Evolutionary conservation across 2,113 vertebrate genomes (phyloP).

Genomic region (Pungitius pungitius): DNA sequence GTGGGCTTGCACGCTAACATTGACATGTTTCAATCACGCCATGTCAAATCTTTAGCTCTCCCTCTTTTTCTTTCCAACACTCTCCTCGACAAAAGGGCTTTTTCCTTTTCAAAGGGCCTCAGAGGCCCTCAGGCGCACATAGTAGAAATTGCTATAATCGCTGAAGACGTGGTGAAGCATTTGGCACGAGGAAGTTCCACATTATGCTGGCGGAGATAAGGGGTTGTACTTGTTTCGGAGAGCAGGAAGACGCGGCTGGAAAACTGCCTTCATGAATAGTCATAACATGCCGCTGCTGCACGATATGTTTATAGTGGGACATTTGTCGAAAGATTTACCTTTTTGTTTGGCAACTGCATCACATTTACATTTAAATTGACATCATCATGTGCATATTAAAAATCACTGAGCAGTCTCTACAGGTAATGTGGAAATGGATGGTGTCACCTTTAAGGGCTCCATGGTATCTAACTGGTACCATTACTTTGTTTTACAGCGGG

Average conservation of each 20-base stretch:
- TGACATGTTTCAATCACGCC: slow-evolving; percentile 5
- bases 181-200: slow-evolving; percentile 49
- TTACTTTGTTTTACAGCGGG: not conserved
- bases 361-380: slow-evolving; percentile 57
- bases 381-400: slow-evolving; percentile 46
- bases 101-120: slow-evolving; percentile 50
- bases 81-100: slow-evolving; percentile 44
- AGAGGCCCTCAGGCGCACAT: slow-evolving; percentile 54
- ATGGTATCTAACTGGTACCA: not conserved
- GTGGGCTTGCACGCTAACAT: not conserved
- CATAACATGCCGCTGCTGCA: slow-evolving; percentile 32
- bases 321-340: slow-evolving; percentile 49
- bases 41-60: not conserved
- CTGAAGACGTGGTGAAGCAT: slow-evolving; percentile 31
- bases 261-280: slow-evolving; percentile 41
- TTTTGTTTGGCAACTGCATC: slow-evolving; percentile 36
- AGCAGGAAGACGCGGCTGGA: slow-evolving; percentile 12
- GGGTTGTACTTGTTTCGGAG: slow-evolving; percentile 33
- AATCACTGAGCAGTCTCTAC: slow-evolving; percentile 34
- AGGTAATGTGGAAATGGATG: slow-evolving; percentile 12
- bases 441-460: slow-evolving; percentile 16
- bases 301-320: slow-evolving; percentile 38
- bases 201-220: slow-evolving; percentile 42
- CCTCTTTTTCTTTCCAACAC: slow-evolving; percentile 15
- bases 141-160: slow-evolving; percentile 58